Base-by-base conservation (phyloP, 2,888 invertebrate species). In the Lamellibrachia satsuma region DNA sequence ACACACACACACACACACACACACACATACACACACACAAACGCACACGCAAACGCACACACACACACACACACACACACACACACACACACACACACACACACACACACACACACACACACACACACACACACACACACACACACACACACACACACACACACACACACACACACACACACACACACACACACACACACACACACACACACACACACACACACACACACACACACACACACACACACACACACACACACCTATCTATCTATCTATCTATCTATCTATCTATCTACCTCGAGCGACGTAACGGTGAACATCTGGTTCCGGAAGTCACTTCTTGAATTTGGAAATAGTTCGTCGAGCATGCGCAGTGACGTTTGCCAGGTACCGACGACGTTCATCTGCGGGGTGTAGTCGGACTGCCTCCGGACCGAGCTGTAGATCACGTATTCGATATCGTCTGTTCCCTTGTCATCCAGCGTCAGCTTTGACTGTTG, bases 261-360 rank as follows among this genome's bases (percentile, higher is more conserved):
- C 15, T 22, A 75, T 15, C 11, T 75, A 75, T 15, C 55, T 75
- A 22, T 75, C 15, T 75, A 39, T 75, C 75, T n/a, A 75, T 22
- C 6, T 22, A 60, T 15, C 60, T 15, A 60, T 1, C 60, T 39
- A 39, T 39, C 15, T 75, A 75, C 75, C 75, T 75, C 15, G 6
- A 75, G 75, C n/a, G 75, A 22, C 75, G 75, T 75, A 3, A 75
- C 75, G 15, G 75, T 75, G 75, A 75, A 22, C 6, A 75, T 15
- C 75, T 75, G 75, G 75, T 75, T 75, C 75, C 75, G 75, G 75
- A 75, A 75, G 75, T 75, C 75, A 6, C 75, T 15, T 75, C n/a
- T 75, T 15, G 75, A 75, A 75, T 75, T 75, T 75, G 75, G 75
- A 75, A 75, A 75, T 22, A 75, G 75, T 75, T 75, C 75, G 75